Evolutionary conservation across 2,113 vertebrate genomes (phyloP).

Genomic region (Sterna hirundo): DNA sequence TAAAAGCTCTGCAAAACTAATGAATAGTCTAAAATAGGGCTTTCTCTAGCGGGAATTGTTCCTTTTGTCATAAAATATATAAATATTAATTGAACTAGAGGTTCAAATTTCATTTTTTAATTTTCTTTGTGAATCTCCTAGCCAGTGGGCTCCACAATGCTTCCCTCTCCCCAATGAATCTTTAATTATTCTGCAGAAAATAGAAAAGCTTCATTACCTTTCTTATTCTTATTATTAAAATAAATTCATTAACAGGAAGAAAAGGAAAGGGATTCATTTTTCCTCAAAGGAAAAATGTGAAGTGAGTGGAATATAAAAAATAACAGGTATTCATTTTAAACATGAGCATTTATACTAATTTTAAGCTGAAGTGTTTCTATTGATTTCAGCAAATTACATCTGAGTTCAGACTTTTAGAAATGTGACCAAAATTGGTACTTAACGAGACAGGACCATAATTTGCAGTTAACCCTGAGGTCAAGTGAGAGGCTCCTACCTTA

Average conservation of each 20-base stretch:
- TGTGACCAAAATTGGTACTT: neutral
- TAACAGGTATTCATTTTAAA: neutral
- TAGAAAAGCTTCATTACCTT: neutral
- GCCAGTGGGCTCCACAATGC: neutral
- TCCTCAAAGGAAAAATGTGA: neutral
- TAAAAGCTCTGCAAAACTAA: neutral
- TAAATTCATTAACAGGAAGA: slow-evolving; percentile 12
- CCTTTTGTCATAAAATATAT: neutral
- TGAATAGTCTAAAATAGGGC: neutral
- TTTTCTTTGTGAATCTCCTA: neutral
- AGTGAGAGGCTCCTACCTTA: neutral
- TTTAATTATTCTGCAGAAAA: slow-evolving; percentile 36
- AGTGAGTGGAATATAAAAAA: neutral
- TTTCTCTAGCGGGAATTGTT: neutral
- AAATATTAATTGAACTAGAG: slow-evolving; percentile 33
- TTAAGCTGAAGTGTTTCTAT: neutral
- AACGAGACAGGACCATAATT: neutral
- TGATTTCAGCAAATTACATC: neutral
- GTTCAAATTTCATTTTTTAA: neutral
- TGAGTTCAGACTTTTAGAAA: neutral
- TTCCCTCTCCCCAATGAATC: neutral
- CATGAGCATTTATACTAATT: neutral
- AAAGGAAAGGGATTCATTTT: neutral
- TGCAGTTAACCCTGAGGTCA: neutral
- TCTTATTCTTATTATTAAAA: neutral